Conservation (phyloP, 1,140 invertebrate species). For the Lucilia cuprina region DNA sequence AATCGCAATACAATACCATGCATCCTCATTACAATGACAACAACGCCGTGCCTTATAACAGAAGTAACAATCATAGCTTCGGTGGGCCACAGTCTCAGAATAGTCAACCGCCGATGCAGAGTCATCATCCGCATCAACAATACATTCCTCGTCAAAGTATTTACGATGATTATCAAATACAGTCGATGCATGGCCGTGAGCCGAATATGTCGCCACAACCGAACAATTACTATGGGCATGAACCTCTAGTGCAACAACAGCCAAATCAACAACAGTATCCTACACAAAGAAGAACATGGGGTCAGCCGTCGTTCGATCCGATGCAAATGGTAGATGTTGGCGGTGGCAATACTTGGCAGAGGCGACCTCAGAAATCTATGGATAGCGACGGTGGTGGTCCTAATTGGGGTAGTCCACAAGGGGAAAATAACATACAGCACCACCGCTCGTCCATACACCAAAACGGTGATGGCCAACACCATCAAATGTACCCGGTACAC, state of each 20-base stretch:
- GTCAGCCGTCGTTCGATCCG: constrained; percentile 67
- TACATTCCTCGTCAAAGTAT: constrained; percentile 65
- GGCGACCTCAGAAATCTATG: constrained; percentile 35
- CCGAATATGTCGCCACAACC: constrained; percentile 37
- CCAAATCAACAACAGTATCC: constrained; percentile 61
- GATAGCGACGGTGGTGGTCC: constrained; percentile 32
- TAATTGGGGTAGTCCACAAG: constrained; percentile 42
- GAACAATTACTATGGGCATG: constrained; percentile 78
- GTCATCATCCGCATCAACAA: constrained; percentile 65
- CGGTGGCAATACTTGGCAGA: constrained; percentile 55
- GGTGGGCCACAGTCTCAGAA: constrained; percentile 50
- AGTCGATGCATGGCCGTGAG: constrained; percentile 33
- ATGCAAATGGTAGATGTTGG: constrained; percentile 48
- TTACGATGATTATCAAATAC: constrained; percentile 56
- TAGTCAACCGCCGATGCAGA: constrained; percentile 48
- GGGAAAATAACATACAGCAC: constrained; percentile 47
- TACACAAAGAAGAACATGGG: constrained; percentile 74
- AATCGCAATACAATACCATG: constrained; percentile 36
- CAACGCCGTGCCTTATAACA: constrained; percentile 50
- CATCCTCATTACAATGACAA: constrained; percentile 59
- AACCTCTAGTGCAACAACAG: constrained; percentile 62
- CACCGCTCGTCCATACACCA: constrained; percentile 59
- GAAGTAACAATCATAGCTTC: constrained; percentile 45
- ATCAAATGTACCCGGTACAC: constrained; percentile 61
- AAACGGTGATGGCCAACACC: constrained; percentile 55